These are phyloP conservation scores for Sciaenops ocellatus DNA, from an alignment of 2,797 vertebrate genomes.

Conservation along the genomic window DNA sequence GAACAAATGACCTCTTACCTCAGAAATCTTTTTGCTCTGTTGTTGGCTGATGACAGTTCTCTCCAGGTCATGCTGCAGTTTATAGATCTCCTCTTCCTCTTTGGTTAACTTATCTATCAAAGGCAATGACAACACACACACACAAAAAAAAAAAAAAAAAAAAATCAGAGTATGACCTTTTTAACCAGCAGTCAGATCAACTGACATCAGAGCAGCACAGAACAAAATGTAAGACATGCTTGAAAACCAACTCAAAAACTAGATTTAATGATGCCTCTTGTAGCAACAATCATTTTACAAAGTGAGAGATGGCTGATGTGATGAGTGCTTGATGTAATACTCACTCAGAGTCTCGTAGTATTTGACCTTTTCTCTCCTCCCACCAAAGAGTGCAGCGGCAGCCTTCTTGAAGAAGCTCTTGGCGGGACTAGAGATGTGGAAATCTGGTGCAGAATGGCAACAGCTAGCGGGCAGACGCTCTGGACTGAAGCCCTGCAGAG, in stretches of 20 bases:
- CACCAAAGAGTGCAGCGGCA: constrained; percentile 96
- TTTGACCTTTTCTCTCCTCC: constrained; percentile 97
- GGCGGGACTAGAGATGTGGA: constrained; percentile 96
- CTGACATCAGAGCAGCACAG: not conserved
- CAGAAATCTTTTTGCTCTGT: constrained; percentile 84
- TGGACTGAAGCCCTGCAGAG: constrained; percentile 94
- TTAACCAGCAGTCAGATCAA: not conserved
- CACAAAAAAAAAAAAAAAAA: too few relatives aligned
- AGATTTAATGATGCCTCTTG: not conserved
- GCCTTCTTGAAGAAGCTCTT: constrained; percentile 99
- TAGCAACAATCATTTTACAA: not conserved
- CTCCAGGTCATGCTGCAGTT: constrained; percentile 95
- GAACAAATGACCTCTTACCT: constrained; percentile 83
- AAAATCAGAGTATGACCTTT: constrained; percentile 26
- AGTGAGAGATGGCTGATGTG: constrained; percentile 9
- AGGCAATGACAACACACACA: constrained; percentile 24
- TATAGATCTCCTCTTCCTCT: constrained; percentile 98
- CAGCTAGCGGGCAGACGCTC: constrained; percentile 94
- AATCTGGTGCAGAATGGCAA: constrained; percentile 95
- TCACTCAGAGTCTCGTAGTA: constrained; percentile 96
- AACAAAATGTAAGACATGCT: not conserved
- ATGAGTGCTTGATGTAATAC: constrained; percentile 65
- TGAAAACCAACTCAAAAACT: not conserved
- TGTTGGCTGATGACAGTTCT: constrained; percentile 93
- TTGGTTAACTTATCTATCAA: constrained; percentile 90